Evolutionary conservation across 2,797 vertebrate species (phyloP), one percentile per base, ranked within the genome.

Genomic region (Chrysocyon brachyurus): DNA sequence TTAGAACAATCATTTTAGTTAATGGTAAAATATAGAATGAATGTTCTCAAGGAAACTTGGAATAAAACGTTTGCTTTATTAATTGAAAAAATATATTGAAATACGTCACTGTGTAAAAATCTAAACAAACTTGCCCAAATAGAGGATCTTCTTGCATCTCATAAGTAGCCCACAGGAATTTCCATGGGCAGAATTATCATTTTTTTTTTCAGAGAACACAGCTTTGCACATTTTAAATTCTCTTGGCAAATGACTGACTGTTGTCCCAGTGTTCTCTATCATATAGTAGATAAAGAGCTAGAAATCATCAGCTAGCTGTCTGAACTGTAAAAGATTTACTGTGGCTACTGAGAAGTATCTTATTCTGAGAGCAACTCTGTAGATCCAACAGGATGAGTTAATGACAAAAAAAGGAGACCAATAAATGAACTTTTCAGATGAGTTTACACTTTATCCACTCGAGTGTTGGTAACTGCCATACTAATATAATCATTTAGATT

Each of bases 311-410:
- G n/a, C 49, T 59, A 84, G 21, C 17, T 83, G 12, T 92, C 36
- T 83, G 82, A 90, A 61, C 33, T 68, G 4, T 84, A 79, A 87
- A 90, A 73, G 56, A 96, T 92, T 96, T 93, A 90, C 61, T 87
- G 15, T 87, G 63, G n/a, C 36, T 78, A 46, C 36, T 90, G 77
- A 83, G 24, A 90, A 87, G 83, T 79, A 75, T 31, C 14, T 63
- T 63, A 70, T 46, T 93, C 83, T 56, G 73, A 57, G 73, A 64
- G n/a, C 6, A 85, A 81, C 21, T 19, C 24, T 22, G 9, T 83
- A 31, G 26, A 66, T 73, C 12, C 24, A 73, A 21, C 2, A 12
- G n/a, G 4, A 49, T 87, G 40, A n/a, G 21, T 90, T 49, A 79
- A 56, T n/a, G 14, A 6, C 22, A 96, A 93, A 46, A 59, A 68